Evolutionary conservation across 2,797 vertebrate genomes (phyloP).

Genomic region (Tokudaia muenninki): DNA sequence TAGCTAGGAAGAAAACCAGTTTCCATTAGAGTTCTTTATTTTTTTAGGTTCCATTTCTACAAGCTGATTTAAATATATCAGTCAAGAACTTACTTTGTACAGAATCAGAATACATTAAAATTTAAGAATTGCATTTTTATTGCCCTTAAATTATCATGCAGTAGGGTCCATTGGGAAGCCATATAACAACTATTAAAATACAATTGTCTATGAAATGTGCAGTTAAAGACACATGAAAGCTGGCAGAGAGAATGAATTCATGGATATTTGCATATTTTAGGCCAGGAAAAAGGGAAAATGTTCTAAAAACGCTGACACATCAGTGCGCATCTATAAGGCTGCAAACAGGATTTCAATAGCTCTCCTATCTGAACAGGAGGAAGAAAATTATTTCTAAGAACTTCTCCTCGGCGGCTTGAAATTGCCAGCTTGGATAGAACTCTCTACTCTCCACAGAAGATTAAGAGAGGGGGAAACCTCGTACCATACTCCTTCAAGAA

Average conservation of each 20-base stretch:
- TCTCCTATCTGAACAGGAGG: conserved; percentile 74
- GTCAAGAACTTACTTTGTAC: conserved; percentile 35
- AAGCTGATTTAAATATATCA: conserved; percentile 35
- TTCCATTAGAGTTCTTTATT: background rate
- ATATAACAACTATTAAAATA: conserved; percentile 56
- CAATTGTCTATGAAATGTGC: conserved; percentile 29
- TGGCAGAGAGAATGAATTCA: background rate
- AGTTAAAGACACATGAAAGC: background rate
- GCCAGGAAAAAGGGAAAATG: background rate
- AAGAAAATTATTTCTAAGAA: conserved; percentile 69
- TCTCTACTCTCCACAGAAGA: conserved; percentile 23
- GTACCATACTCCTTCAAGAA: conserved; percentile 42
- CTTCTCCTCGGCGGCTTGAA: conserved; percentile 72
- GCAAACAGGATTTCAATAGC: background rate
- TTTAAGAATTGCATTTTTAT: conserved; percentile 13
- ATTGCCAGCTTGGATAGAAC: conserved; percentile 73
- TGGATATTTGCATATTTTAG: conserved; percentile 37
- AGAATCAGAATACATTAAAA: conserved; percentile 61
- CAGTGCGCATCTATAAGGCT: background rate
- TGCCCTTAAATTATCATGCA: conserved; percentile 23
- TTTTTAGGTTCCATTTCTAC: conserved; percentile 17
- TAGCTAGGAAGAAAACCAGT: conserved; percentile 66
- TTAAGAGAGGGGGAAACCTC: background rate
- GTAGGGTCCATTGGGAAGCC: conserved; percentile 6
- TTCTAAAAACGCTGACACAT: conserved; percentile 66